These are phyloP conservation scores for Diaperis boleti DNA, from an alignment of 2,888 invertebrate species.

Conservation along the genomic window DNA sequence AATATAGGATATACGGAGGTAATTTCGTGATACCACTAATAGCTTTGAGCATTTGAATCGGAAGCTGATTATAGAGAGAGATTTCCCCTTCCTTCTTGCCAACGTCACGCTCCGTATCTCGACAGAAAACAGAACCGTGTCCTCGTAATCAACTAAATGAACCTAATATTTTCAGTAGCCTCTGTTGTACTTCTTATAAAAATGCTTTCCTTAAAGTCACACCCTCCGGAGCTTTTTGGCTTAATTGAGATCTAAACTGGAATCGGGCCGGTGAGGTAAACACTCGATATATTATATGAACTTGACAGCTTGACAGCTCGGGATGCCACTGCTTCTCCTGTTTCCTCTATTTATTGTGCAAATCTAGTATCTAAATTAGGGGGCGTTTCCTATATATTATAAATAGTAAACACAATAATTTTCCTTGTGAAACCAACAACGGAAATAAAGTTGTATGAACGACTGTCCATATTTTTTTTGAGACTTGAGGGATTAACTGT, in stretches of 20 bases:
- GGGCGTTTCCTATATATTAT: no score
- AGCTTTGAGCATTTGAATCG: conserved; percentile 40
- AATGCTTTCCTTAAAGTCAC: conserved; percentile 25
- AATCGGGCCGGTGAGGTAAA: conserved; percentile 19
- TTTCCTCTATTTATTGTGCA: no score
- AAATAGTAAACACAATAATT: no score
- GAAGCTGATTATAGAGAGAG: conserved; percentile 43
- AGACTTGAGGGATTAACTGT: no score
- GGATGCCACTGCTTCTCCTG: not conserved
- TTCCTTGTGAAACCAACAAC: no score
- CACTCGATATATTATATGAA: conserved; percentile 12
- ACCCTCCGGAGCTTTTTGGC: not conserved
- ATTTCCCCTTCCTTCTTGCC: conserved; percentile 47
- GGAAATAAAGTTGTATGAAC: no score
- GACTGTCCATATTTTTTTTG: no score
- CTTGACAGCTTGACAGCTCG: not conserved
- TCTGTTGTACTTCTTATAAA: conserved; percentile 24
- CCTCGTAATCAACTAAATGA: conserved; percentile 54
- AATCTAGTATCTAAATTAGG: no score
- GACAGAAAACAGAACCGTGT: conserved; percentile 56
- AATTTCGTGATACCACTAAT: conserved; percentile 42
- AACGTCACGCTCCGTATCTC: conserved; percentile 53
- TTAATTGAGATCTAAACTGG: not conserved
- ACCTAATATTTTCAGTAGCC: conserved; percentile 43
- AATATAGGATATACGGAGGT: conserved; percentile 40